A percentile compares a stretch with the other conserved stretches of the same genome.
Evolutionary conservation across 2,113 vertebrate species (phyloP).

Genomic region (Cariama cristata): DNA sequence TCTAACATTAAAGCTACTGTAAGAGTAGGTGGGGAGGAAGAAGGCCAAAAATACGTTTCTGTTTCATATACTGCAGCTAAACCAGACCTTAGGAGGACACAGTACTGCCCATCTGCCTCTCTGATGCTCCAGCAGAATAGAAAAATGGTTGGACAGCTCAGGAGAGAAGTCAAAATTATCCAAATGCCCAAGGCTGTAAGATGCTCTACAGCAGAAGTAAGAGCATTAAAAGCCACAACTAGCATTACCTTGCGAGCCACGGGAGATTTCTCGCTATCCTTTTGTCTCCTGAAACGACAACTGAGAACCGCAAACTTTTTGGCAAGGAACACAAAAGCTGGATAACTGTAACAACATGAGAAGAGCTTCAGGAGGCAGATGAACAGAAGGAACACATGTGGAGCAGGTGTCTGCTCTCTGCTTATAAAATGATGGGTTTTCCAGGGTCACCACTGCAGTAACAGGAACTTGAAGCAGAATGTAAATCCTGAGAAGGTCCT

Average conservation of each 20-base stretch:
- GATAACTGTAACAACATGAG: background rate
- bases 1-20: background rate
- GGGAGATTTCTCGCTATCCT: background rate
- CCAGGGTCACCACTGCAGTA: background rate
- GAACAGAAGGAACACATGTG: constrained; percentile 21
- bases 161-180: constrained; percentile 6
- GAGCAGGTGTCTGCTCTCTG: background rate
- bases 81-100: background rate
- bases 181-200: background rate
- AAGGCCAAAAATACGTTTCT: background rate
- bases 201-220: background rate
- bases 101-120: background rate
- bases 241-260: background rate
- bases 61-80: background rate
- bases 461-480: background rate
- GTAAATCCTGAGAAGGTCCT: background rate
- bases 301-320: background rate
- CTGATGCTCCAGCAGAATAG: background rate
- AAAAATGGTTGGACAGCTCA: background rate
- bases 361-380: background rate
- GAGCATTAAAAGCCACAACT: background rate
- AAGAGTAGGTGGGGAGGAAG: background rate
- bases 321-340: background rate
- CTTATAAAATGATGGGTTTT: background rate
- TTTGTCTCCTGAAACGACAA: background rate